Conservation (phyloP, 2,888 invertebrate species). For the Anaspis maculata region DNA sequence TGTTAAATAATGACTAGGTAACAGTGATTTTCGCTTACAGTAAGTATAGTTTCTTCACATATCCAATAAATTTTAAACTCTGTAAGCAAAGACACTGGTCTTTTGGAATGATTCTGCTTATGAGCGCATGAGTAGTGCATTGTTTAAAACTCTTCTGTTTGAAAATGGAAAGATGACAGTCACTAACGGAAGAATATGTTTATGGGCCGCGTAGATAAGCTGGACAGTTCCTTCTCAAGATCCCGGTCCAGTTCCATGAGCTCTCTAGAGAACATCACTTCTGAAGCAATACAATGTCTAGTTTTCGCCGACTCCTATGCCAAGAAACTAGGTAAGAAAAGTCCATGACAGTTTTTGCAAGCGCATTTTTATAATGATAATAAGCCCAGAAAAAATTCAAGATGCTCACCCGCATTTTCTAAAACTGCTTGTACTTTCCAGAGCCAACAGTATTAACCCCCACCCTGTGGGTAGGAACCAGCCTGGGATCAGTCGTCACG, state of each 20-base stretch:
- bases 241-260: constrained; percentile 97
- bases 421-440: constrained; percentile 36
- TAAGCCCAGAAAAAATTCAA: not conserved
- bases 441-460: constrained; percentile 77
- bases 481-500: constrained; percentile 91
- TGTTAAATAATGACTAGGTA: constrained; percentile 3
- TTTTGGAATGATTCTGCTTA: constrained; percentile 20
- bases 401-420: not conserved
- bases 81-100: constrained; percentile 6
- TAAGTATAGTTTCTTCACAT: no score
- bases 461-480: constrained; percentile 96
- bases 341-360: not conserved
- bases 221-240: constrained; percentile 93
- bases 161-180: no score
- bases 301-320: constrained; percentile 93
- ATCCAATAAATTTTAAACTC: constrained; percentile 1
- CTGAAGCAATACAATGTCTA: constrained; percentile 92
- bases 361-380: not conserved
- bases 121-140: constrained; percentile 31
- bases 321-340: constrained; percentile 75
- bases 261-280: constrained; percentile 92
- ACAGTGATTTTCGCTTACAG: not conserved
- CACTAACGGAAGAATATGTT: constrained; percentile 34
- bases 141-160: constrained; percentile 8
- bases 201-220: constrained; percentile 83